Percentiles rank a stretch among this genome's conserved stretches.
Conservation (phyloP, 2,797 vertebrate species). For the Silurus aristotelis region DNA sequence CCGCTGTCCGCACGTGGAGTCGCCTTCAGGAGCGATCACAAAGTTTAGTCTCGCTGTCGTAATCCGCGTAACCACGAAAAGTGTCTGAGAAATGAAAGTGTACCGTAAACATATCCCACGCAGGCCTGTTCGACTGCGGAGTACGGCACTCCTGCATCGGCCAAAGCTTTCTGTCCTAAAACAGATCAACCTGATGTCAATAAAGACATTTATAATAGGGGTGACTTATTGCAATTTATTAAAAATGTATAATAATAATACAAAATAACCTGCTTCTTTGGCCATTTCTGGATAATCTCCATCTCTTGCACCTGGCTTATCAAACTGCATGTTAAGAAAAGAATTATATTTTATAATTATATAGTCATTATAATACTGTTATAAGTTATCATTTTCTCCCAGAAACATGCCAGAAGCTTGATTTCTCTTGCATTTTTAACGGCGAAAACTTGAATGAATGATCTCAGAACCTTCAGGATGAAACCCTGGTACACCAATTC, state of each 20-base stretch:
- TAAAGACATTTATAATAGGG: background rate
- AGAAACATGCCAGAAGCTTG: too few relatives aligned
- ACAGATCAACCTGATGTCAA: slow-evolving; percentile 23
- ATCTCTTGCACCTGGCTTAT: slow-evolving; percentile 77
- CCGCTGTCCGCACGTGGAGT: slow-evolving; percentile 91
- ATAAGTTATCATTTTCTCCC: too few relatives aligned
- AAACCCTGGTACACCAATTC: background rate
- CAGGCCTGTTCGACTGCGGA: slow-evolving; percentile 88
- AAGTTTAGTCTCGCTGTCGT: too few relatives aligned
- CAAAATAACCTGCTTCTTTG: slow-evolving; percentile 87
- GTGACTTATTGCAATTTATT: background rate
- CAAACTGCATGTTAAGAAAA: slow-evolving; percentile 75
- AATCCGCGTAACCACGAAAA: too few relatives aligned
- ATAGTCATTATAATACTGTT: too few relatives aligned
- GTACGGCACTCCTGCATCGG: slow-evolving; percentile 88
- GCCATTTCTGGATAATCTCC: slow-evolving; percentile 92
- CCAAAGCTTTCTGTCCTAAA: slow-evolving; percentile 85
- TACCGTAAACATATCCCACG: slow-evolving; percentile 95
- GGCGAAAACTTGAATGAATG: background rate
- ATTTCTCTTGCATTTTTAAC: too few relatives aligned
- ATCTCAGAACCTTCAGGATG: background rate
- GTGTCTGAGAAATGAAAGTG: background rate
- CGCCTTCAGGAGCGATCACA: slow-evolving; percentile 72
- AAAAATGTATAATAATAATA: background rate
- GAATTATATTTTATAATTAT: too few relatives aligned